Evolutionary conservation across 2,113 vertebrate genomes (phyloP), one percentile per base, ranked within the genome.

Genomic region (Uria aalge): DNA sequence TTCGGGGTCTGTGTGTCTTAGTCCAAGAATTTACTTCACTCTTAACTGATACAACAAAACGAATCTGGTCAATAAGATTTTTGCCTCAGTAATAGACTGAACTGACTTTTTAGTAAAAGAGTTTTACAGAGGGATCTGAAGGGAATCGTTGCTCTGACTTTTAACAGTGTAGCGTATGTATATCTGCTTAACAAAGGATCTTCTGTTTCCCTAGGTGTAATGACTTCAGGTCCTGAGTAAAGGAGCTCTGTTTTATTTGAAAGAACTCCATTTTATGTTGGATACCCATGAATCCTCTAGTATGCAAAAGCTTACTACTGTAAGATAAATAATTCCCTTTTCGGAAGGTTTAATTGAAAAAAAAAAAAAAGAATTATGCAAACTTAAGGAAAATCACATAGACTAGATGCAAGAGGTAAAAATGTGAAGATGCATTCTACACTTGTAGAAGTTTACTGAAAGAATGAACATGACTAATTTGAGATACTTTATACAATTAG

Each of bases 241-340:
- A 98, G 84, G 92, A 95, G 62, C 91, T 94, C 94, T 97, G 94
- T 96, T 97, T 96, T 69, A 63, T 89, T 97, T 97, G 90, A 96
- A 97, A 96, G 93, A 97, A 27, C 74, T 97, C 87, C 27, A 84
- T 96, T 97, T 96, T 96, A 62, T 85, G 30, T 83, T 91, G 75
- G 83, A 94, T 92, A 66, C 26, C 79, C 30, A 47, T 89, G 78
- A 97, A 92, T 95, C 47, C 75, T 73, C 55, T 85, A 83, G 45
- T 77, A 88, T 92, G 81, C 48, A 88, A 91, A 90, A 75, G 26
- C 23, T 45, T 84, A 19, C 13, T 96, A 38, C 89, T 95, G 27
- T 59, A 63, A 48, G 73, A 91, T 71, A 77, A 96, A 96, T 75
- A 93, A 88, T 75, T 75, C 52, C 34, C 47, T 62, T 91, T 94